Evolutionary conservation across 2,888 invertebrate genomes (phyloP), one percentile per base, ranked within the genome.

Genomic region (Dascillus cervinus): DNA sequence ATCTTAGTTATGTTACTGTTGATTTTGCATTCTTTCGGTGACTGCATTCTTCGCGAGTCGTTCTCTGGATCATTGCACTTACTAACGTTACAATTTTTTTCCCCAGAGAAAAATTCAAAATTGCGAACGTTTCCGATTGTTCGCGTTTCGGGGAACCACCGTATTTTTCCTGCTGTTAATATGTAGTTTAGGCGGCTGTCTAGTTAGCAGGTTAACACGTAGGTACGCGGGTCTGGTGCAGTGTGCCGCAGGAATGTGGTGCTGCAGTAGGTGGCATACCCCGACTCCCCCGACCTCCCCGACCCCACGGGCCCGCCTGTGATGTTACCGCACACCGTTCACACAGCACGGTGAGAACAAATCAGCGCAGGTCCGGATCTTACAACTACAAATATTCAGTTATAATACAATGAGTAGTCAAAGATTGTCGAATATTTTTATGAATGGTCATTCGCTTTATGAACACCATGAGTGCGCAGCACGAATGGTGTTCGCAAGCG

Each of bases 171-270:
- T 17, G 17, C 17, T 17, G 8, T 17, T 17, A 17, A 4, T 6
- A 6, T 6, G 17, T 17, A 6, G 8, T 8, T 17, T 17, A 17
- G 17, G 11, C 6, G 25, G 5, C 64, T 61, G 64, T 62, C 63
- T 61, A 62, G 67, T 65, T 65, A 66, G 65, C 67, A 67, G 64
- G 66, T 67, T 65, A 65, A 66, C 66, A 65, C 65, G 65, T 62
- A 37, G 41, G 34, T 26, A 35, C 24, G 26, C 28, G 26, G 22
- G 29, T 30, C 26, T 22, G 24, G 31, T 26, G 32, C 32, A 25
- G 26, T 32, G 31, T 32, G 34, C 29, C 19, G 36, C 41, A 27
- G 42, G 32, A 39, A 40, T 40, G 40, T 24, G 29, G 40, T 27
- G 34, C 26, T 36, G 30, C 35, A 40, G 39, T 37, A 37, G 36